Percentiles rank a stretch among this genome's conserved stretches.
Evolutionary conservation across 2,888 invertebrate genomes (phyloP).

Genomic region (Anodontia alba): DNA sequence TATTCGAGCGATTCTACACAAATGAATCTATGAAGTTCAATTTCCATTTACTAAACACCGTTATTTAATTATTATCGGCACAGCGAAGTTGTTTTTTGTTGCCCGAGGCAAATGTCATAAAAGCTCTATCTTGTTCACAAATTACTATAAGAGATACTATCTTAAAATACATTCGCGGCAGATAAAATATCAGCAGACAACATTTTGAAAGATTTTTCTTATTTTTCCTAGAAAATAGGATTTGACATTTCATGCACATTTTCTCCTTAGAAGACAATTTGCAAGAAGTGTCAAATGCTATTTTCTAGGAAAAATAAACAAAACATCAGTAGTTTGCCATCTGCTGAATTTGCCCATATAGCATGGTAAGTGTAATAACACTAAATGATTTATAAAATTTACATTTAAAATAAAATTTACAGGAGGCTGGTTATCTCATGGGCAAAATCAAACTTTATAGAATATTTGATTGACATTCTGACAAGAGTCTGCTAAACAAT

Average conservation of each 20-base stretch:
- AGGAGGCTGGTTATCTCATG: background rate
- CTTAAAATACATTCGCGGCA: background rate
- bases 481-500: background rate
- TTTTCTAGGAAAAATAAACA: too few species aligned
- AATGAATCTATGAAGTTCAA: background rate
- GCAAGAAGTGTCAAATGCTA: too few species aligned
- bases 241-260: too few species aligned
- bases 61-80: slow-evolving; percentile 13
- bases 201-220: too few species aligned
- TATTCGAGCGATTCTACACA: background rate
- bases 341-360: too few species aligned
- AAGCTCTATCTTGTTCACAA: background rate
- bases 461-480: background rate
- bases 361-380: background rate
- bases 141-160: background rate
- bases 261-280: too few species aligned
- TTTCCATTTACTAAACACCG: slow-evolving; percentile 9
- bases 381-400: slow-evolving; percentile 5
- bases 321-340: too few species aligned
- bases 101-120: slow-evolving; percentile 1
- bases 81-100: background rate
- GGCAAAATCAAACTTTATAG: background rate
- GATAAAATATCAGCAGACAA: too few species aligned
- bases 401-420: slow-evolving; percentile 12
- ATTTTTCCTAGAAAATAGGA: too few species aligned